phyloP scores from a whole-genome alignment of 2,797 vertebrate species.

The Loriculus beryllinus region DNA sequence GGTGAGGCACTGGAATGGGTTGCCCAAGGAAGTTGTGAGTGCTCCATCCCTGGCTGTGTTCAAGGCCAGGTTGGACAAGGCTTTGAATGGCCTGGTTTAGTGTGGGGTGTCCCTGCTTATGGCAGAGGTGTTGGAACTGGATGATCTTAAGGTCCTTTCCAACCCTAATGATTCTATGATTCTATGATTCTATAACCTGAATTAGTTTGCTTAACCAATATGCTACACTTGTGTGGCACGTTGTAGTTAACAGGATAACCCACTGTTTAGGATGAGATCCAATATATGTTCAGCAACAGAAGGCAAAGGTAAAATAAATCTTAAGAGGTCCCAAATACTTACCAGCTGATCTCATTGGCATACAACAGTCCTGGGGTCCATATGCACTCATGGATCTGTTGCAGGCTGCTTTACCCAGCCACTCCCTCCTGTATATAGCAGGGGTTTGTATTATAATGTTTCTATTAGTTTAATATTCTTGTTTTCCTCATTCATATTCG shows the following conservation, averaged over 20 bases:
- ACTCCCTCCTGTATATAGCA: slow-evolving; percentile 32
- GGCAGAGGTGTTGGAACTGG: neutral
- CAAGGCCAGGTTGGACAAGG: neutral
- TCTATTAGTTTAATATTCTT: slow-evolving; percentile 79
- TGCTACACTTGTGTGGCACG: neutral
- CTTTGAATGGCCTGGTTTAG: neutral
- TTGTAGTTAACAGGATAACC: neutral
- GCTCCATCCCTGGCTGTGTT: neutral
- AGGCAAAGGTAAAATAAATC: neutral
- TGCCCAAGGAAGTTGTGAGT: neutral
- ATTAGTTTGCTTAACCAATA: neutral
- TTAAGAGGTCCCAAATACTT: neutral
- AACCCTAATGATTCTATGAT: neutral
- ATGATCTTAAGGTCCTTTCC: neutral
- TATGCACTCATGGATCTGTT: neutral
- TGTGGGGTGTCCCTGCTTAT: neutral
- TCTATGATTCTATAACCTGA: neutral
- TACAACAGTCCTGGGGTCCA: neutral
- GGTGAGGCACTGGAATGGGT: neutral
- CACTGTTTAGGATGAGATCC: neutral
- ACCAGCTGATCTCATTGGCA: neutral
- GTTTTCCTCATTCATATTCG: slow-evolving; percentile 82
- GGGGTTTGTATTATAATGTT: slow-evolving; percentile 74
- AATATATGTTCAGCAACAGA: neutral
- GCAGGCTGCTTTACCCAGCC: neutral